Percentiles rank a stretch among this genome's conserved stretches.
Evolutionary conservation across 2,113 vertebrate genomes (phyloP).

Genomic region (Crotophaga sulcirostris): DNA sequence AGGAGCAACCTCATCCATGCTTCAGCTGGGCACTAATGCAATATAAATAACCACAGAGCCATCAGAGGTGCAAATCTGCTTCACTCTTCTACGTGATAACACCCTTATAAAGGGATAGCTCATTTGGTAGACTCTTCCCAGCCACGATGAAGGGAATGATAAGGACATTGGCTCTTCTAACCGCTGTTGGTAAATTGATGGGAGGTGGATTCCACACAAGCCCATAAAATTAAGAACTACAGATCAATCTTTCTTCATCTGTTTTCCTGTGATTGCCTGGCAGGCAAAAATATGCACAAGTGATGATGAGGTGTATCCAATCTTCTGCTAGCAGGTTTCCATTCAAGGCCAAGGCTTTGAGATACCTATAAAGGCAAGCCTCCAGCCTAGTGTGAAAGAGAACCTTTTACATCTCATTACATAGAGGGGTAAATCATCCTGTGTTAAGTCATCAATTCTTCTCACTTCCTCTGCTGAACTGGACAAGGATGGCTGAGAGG

Average conservation of each 20-base stretch:
- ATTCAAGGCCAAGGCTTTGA: neutral
- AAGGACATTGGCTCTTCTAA: neutral
- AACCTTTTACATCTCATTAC: neutral
- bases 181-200: neutral
- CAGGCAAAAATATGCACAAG: constrained; percentile 37
- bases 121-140: constrained; percentile 35
- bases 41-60: constrained; percentile 21
- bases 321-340: neutral
- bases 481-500: neutral
- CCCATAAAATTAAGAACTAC: constrained; percentile 7
- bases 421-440: neutral
- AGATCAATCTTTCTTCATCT: neutral
- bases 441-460: neutral
- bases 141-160: neutral
- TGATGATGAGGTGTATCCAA: constrained; percentile 31
- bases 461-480: neutral
- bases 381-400: neutral
- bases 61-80: constrained; percentile 30
- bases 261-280: neutral
- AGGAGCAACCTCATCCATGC: neutral
- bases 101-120: constrained; percentile 21
- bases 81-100: constrained; percentile 2
- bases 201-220: neutral
- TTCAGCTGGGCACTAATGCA: neutral
- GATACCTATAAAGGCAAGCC: neutral